These are phyloP conservation scores for Meteorus cinctellus DNA, from an alignment of 2,888 invertebrate species.

Conservation along the genomic window DNA sequence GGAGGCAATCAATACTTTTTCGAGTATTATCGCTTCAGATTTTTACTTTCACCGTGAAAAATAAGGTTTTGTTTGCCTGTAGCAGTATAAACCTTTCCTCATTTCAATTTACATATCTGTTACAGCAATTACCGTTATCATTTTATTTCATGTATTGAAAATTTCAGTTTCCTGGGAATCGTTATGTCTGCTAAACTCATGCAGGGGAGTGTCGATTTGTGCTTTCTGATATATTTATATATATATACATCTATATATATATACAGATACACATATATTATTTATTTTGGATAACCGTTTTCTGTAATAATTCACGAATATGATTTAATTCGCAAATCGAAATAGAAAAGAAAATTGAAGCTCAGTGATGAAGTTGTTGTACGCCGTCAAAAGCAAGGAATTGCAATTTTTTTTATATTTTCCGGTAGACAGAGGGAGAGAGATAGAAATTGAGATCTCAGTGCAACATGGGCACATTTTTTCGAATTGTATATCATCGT, in stretches of 20 bases:
- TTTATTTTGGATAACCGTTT: slow-evolving; percentile 23
- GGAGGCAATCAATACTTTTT: slow-evolving; percentile 21
- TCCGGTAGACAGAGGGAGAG: slow-evolving; percentile 24
- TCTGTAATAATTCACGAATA: slow-evolving; percentile 17
- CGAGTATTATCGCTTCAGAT: slow-evolving; percentile 20
- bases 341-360: slow-evolving; percentile 31
- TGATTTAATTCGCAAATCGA: slow-evolving; percentile 25
- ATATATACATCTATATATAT: slow-evolving; percentile 7
- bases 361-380: slow-evolving; percentile 26
- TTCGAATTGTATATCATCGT: background rate
- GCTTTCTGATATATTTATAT: slow-evolving; percentile 2
- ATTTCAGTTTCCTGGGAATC: slow-evolving; percentile 13
- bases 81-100: slow-evolving; percentile 20
- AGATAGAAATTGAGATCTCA: slow-evolving; percentile 6
- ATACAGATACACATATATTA: slow-evolving; percentile 11
- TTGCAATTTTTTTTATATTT: slow-evolving; percentile 3
- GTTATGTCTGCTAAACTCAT: slow-evolving; percentile 27
- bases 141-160: slow-evolving; percentile 16
- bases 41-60: slow-evolving; percentile 36
- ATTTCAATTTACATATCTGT: background rate
- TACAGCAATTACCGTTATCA: slow-evolving; percentile 6
- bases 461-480: slow-evolving; percentile 2
- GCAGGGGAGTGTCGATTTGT: slow-evolving; percentile 19
- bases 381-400: slow-evolving; percentile 23
- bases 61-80: slow-evolving; percentile 36